Evolutionary conservation across 2,797 vertebrate genomes (phyloP).

Genomic region (Dicrostonyx torquatus): DNA sequence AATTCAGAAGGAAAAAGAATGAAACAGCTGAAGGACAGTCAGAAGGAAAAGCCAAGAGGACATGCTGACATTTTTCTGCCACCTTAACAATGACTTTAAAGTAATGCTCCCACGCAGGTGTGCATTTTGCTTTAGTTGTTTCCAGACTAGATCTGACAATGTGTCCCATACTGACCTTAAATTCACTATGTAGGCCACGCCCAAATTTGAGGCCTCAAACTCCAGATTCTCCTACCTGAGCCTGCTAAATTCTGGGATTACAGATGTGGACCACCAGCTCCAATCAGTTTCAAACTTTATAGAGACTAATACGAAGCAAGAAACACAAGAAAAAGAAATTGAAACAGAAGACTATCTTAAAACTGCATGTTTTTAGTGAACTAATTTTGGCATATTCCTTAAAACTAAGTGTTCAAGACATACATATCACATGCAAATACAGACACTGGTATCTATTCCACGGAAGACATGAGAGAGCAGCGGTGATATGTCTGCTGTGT

Average conservation of each 20-base stretch:
- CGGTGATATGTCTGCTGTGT: background rate
- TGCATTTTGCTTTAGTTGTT: background rate
- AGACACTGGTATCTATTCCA: background rate
- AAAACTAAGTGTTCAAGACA: background rate
- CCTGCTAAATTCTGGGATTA: background rate
- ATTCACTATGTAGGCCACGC: too few species aligned
- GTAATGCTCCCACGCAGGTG: background rate
- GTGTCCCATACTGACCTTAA: background rate
- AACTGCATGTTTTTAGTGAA: background rate
- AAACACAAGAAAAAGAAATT: slow-evolving; percentile 37
- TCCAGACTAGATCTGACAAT: background rate
- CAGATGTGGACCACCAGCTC: too few species aligned
- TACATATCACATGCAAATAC: background rate
- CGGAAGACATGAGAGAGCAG: background rate
- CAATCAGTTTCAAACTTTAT: slow-evolving; percentile 49
- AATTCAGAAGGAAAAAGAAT: background rate
- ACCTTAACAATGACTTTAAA: background rate
- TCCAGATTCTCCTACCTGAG: background rate
- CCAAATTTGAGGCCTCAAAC: background rate
- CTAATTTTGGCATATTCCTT: background rate
- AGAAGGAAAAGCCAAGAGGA: background rate
- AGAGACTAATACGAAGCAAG: slow-evolving; percentile 36
- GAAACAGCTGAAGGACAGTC: background rate
- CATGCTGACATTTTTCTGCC: background rate
- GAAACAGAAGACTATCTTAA: slow-evolving; percentile 15